Evolutionary conservation across 2,797 vertebrate genomes (phyloP), one percentile per base, ranked within the genome.

Genomic region (Pseudochirops cupreus): DNA sequence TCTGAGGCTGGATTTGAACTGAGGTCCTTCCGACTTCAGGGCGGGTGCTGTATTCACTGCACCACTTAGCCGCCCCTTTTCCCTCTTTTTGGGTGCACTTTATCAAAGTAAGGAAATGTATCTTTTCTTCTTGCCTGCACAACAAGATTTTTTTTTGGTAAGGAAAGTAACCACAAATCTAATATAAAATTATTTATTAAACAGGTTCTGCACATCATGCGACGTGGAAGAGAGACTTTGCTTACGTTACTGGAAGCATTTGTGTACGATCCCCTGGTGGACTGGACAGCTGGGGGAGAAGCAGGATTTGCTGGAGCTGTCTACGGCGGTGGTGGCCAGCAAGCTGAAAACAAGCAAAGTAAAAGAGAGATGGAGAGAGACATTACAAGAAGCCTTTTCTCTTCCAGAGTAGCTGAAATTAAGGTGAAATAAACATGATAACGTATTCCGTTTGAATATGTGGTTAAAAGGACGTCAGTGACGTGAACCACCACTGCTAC

Each of bases 331-430:
- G 99, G 99, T 0, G 99, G 99, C 94, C 99, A 99, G 94, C 99
- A 99, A 98, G 99, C 99, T 0, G 99, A 99, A 98, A 99, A 98
- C 98, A 99, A 99, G 58, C 99, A 99, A 97, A 99, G 99, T 99
- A 99, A 99, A 98, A 99, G 99, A 93, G 99, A 99, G 97, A 99
- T 99, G 99, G 99, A 99, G 96, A 98, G 99, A 91, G 99, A 99
- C 97, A 99, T 99, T 97, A 99, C 99, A 0, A 99, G 99, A n/a
- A 99, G 99, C 50, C 99, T 99, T 28, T 99, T 99, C 97, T 99
- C 99, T 96, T 99, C 99, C 0, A 99, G 99, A 95, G 99, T 99
- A 91, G 99, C 99, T 1, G 99, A 99, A 98, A 99, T 99, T 97
- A 99, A 99, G 99, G 99, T 99, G 97, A 98, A 97, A 12, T 96